Conservation (phyloP, 2,888 invertebrate genomes). For the Sclerodermus sp. region DNA sequence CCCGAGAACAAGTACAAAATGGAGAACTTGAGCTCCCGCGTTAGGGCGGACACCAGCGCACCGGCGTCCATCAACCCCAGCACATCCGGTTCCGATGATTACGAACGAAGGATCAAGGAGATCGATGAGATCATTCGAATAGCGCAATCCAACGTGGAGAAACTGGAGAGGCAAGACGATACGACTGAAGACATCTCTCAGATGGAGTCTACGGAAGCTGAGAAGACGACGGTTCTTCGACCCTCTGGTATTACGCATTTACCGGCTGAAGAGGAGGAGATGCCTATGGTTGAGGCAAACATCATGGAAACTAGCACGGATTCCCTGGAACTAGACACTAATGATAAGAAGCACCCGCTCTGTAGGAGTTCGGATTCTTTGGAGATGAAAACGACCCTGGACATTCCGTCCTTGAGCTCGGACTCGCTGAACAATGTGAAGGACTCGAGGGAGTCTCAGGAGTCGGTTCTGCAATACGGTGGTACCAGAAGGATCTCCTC, state of each 20-base stretch:
- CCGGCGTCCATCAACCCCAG: conserved; percentile 57
- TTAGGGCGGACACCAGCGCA: conserved; percentile 25
- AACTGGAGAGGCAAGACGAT: conserved; percentile 63
- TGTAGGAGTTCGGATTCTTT: conserved; percentile 71
- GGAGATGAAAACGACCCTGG: conserved; percentile 63
- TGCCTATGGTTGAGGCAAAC: conserved; percentile 53
- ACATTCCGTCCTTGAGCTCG: conserved; percentile 52
- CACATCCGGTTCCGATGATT: conserved; percentile 64
- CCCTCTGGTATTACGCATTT: background rate
- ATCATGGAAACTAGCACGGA: conserved; percentile 67
- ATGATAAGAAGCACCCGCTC: conserved; percentile 56
- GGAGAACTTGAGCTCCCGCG: conserved; percentile 52
- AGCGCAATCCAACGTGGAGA: conserved; percentile 69
- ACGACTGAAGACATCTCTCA: conserved; percentile 61
- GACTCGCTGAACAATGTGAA: conserved; percentile 52
- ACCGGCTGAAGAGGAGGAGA: conserved; percentile 13
- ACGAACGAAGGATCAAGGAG: conserved; percentile 69
- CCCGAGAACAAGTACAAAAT: conserved; percentile 65
- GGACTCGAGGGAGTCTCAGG: conserved; percentile 40
- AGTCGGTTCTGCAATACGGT: conserved; percentile 36
- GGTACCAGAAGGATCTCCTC: conserved; percentile 50
- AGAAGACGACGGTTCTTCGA: conserved; percentile 22
- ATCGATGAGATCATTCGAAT: conserved; percentile 71
- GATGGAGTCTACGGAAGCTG: conserved; percentile 43
- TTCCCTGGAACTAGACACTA: conserved; percentile 62